Percentiles rank a stretch among this genome's conserved stretches.
Conservation (phyloP, 2,113 vertebrate species). For the Sinocyclocheilus maitianheensis region DNA sequence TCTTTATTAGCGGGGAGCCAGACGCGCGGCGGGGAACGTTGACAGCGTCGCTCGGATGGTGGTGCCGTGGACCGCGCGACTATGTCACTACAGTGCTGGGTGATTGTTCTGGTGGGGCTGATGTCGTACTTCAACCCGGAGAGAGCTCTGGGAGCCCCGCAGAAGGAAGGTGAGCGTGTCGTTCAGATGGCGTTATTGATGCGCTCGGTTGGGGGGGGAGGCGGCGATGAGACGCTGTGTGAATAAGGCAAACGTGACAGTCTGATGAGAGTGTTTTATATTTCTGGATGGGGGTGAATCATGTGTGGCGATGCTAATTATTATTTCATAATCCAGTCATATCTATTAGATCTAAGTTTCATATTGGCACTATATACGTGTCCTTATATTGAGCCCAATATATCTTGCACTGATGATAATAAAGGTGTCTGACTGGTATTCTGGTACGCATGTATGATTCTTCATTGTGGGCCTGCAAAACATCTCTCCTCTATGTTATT, state of each 20-base stretch:
- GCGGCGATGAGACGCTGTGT: conserved; percentile 49
- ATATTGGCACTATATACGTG: not conserved
- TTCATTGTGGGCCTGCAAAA: conserved; percentile 31
- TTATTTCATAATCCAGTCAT: not conserved
- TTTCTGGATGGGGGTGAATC: not conserved
- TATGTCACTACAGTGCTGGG: conserved; percentile 68
- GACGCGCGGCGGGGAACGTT: conserved; percentile 46
- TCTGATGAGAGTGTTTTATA: not conserved
- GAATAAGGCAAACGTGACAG: conserved; percentile 49
- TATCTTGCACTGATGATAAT: not conserved
- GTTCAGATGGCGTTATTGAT: conserved; percentile 60
- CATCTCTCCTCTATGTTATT: conserved; percentile 39
- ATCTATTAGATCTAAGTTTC: not conserved
- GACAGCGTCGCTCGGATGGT: conserved; percentile 75
- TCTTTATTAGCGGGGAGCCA: conserved; percentile 69
- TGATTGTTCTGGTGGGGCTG: conserved; percentile 79
- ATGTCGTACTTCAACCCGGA: conserved; percentile 84
- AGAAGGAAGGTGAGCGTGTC: conserved; percentile 84
- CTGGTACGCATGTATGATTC: conserved; percentile 26
- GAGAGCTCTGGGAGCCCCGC: conserved; percentile 86
- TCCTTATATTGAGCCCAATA: not conserved
- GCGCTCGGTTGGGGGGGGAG: conserved; percentile 28
- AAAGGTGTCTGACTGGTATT: not conserved
- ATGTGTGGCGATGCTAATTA: too few relatives aligned
- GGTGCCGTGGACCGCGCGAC: conserved; percentile 72